Conservation (phyloP, 2,113 vertebrate genomes). For the Xyrauchen texanus region DNA sequence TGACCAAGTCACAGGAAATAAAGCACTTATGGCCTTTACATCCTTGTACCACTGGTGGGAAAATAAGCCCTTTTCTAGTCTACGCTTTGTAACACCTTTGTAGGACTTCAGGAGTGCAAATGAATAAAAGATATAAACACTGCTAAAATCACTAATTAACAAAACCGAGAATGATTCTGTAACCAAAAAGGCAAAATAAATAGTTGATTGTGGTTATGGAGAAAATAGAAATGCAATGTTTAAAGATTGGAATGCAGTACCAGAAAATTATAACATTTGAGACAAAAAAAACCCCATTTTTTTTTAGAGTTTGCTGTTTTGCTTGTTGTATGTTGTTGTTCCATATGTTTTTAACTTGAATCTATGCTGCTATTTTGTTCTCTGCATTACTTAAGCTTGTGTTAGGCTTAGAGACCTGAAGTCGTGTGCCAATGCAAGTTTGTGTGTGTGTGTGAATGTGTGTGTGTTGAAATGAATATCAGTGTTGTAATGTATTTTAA, state of each 20-base stretch:
- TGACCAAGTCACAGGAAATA: background rate
- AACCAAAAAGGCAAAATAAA: background rate
- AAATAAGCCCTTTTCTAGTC: background rate
- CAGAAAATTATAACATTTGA: constrained; percentile 9
- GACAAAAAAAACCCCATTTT: constrained; percentile 8
- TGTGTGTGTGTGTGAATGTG: background rate
- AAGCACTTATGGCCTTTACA: background rate
- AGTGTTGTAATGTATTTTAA: constrained; percentile 30
- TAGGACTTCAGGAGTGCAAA: background rate
- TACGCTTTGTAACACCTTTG: background rate
- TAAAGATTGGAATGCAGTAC: background rate
- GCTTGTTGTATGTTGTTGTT: constrained; percentile 38
- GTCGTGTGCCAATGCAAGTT: background rate
- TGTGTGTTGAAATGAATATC: constrained; percentile 8
- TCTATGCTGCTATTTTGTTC: constrained; percentile 43
- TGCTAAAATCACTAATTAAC: background rate
- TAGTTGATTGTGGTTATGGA: constrained; percentile 10
- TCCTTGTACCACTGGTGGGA: background rate
- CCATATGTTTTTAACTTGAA: constrained; percentile 25
- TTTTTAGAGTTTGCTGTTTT: constrained; percentile 15
- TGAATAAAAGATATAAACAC: background rate
- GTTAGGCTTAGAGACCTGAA: background rate
- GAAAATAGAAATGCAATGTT: background rate
- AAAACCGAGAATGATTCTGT: background rate
- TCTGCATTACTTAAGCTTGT: constrained; percentile 1